Conservation (phyloP, 2,888 invertebrate genomes). For the Acheta domesticus region DNA sequence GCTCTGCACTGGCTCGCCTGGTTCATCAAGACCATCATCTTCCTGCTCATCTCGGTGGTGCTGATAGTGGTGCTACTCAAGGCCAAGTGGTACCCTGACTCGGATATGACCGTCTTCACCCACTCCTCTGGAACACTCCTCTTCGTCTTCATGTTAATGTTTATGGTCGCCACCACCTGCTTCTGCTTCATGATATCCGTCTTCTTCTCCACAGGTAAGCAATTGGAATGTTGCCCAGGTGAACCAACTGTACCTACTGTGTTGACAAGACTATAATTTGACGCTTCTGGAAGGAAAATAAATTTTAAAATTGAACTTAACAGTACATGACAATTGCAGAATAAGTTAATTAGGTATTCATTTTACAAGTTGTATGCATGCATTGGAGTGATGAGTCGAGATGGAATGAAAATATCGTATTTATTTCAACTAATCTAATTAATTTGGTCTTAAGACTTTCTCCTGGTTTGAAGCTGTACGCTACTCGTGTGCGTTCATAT, state of each 20-base stretch:
- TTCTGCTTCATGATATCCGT: constrained; percentile 78
- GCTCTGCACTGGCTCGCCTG: constrained; percentile 85
- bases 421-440: too few species aligned
- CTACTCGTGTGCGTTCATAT: too few species aligned
- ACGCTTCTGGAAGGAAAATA: too few species aligned
- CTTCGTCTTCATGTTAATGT: constrained; percentile 67
- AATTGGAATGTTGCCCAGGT: constrained; percentile 30
- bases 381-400: too few species aligned
- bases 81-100: constrained; percentile 54
- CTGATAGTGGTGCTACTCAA: constrained; percentile 41
- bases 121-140: constrained; percentile 63
- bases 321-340: too few species aligned
- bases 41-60: constrained; percentile 56
- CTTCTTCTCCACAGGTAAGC: constrained; percentile 74
- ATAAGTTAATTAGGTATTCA: too few species aligned
- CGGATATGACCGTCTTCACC: constrained; percentile 64
- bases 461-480: too few species aligned
- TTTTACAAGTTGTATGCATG: too few species aligned
- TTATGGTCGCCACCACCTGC: constrained; percentile 65
- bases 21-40: constrained; percentile 74
- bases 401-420: too few species aligned
- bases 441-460: too few species aligned
- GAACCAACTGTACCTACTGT: not conserved
- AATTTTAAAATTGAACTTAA: too few species aligned
- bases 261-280: too few species aligned